Conservation (phyloP, 2,113 vertebrate species). For the Merops nubicus region DNA sequence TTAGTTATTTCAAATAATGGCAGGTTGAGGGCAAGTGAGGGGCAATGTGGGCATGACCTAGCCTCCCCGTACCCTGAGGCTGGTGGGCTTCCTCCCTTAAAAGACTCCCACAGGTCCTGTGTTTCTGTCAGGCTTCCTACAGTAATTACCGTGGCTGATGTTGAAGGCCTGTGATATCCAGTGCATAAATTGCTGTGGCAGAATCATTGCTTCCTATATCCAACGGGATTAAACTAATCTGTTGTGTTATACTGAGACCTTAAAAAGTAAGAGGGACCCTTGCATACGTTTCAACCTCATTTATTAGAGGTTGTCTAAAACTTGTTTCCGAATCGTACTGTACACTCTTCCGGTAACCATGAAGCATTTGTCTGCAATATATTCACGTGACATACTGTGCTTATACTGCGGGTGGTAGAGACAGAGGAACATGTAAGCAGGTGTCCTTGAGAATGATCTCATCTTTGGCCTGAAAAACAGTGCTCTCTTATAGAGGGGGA, state of each 20-base stretch:
- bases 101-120: background rate
- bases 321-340: background rate
- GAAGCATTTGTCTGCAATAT: background rate
- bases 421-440: background rate
- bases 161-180: background rate
- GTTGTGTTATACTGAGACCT: background rate
- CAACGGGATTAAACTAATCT: slow-evolving; percentile 15
- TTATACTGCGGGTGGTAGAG: background rate
- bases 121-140: background rate
- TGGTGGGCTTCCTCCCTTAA: background rate
- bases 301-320: background rate
- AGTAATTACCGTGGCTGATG: background rate
- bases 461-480: slow-evolving; percentile 26
- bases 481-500: background rate
- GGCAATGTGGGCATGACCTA: background rate
- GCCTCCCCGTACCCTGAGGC: background rate
- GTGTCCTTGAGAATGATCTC: slow-evolving; percentile 5
- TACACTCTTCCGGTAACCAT: background rate
- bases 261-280: background rate
- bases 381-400: background rate
- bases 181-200: background rate
- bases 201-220: background rate
- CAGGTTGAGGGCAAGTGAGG: background rate
- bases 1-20: background rate
- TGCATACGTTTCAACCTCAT: background rate